Conservation (phyloP, 2,797 vertebrate species). For the Coreius guichenoti region DNA sequence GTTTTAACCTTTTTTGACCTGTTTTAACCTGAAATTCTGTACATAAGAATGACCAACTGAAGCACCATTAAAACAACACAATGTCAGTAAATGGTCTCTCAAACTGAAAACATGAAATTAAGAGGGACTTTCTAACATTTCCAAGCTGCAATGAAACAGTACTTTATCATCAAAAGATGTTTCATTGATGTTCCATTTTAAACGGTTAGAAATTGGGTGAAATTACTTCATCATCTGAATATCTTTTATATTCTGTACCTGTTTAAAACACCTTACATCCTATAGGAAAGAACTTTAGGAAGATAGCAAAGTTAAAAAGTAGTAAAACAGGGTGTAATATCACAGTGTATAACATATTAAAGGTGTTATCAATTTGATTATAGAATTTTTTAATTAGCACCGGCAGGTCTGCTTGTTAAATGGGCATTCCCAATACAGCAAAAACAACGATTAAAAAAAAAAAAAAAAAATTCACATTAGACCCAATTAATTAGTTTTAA, state of each 20-base stretch:
- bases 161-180: neutral
- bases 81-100: neutral
- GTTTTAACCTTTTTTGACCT: no score
- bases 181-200: neutral
- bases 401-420: constrained; percentile 44
- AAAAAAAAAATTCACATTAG: constrained; percentile 50
- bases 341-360: neutral
- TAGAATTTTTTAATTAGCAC: constrained; percentile 33
- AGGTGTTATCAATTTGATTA: constrained; percentile 35
- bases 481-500: constrained; percentile 60
- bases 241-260: neutral
- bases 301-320: neutral
- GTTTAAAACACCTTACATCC: neutral
- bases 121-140: neutral
- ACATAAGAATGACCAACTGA: neutral
- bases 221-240: neutral
- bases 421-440: constrained; percentile 45
- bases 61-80: neutral
- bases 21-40: no score
- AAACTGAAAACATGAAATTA: neutral
- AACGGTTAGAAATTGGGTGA: neutral
- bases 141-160: neutral
- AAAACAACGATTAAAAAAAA: constrained; percentile 44
- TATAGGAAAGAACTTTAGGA: neutral
- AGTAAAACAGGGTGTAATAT: constrained; percentile 3